Evolutionary conservation across 2,113 vertebrate species (phyloP).

Genomic region (Oreotragus oreotragus): DNA sequence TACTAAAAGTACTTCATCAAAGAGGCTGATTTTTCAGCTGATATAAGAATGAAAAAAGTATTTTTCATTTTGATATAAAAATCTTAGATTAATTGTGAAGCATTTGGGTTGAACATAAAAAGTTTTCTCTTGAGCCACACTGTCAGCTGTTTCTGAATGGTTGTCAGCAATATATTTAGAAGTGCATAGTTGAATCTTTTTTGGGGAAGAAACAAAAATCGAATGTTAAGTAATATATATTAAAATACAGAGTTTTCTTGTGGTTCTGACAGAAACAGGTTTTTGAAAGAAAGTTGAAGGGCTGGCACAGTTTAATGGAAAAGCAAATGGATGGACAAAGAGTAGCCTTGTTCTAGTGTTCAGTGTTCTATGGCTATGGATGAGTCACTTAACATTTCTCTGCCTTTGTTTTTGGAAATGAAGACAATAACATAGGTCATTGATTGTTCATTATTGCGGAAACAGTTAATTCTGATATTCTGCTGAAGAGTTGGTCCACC

Average conservation of each 20-base stretch:
- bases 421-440: background rate
- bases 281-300: background rate
- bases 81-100: background rate
- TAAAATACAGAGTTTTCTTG: constrained; percentile 14
- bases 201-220: background rate
- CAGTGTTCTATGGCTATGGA: background rate
- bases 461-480: background rate
- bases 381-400: background rate
- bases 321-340: background rate
- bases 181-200: background rate
- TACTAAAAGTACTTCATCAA: background rate
- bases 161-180: background rate
- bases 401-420: constrained; percentile 27
- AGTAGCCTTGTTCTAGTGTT: background rate
- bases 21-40: background rate
- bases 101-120: background rate
- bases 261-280: background rate
- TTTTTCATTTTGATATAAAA: background rate
- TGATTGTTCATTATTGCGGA: background rate
- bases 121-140: background rate
- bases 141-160: background rate
- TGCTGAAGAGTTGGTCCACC: background rate
- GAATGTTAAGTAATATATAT: background rate
- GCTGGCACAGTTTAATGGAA: background rate
- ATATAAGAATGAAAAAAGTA: background rate